Conservation (phyloP, 2,888 invertebrate genomes). For the Eupelmus urozonus region DNA sequence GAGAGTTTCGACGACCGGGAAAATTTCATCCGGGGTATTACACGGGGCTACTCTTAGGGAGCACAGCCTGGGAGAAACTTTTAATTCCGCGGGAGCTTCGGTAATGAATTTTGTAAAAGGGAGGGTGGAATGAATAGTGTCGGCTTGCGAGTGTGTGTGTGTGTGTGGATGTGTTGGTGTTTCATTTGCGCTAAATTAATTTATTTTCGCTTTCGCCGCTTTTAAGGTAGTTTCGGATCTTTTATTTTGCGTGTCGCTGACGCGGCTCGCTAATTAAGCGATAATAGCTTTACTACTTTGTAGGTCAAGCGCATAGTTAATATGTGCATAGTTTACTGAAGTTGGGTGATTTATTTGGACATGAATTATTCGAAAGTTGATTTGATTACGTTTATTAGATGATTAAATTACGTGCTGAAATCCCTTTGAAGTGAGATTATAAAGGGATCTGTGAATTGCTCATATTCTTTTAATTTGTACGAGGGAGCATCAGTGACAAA, state of each 20-base stretch:
- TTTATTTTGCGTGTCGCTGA: no score
- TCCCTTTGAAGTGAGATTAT: no score
- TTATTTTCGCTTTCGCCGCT: neutral
- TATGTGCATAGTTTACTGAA: slow-evolving; percentile 5
- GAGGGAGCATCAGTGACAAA: no score
- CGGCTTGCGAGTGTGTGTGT: neutral
- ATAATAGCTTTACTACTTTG: slow-evolving; percentile 34
- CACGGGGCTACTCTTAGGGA: slow-evolving; percentile 28
- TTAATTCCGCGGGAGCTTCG: slow-evolving; percentile 40
- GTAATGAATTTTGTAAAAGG: slow-evolving; percentile 40
- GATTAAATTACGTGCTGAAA: no score
- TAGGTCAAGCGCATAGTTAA: slow-evolving; percentile 9
- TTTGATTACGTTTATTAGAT: no score
- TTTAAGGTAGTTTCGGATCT: slow-evolving; percentile 15
- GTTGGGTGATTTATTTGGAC: neutral
- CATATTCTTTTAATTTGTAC: no score
- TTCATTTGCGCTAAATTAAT: neutral
- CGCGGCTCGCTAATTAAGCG: no score
- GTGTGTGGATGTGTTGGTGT: no score
- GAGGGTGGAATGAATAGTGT: no score
- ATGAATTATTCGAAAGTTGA: no score
- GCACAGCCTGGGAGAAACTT: slow-evolving; percentile 35
- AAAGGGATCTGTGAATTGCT: no score
- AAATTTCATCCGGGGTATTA: slow-evolving; percentile 52
- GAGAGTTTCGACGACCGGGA: slow-evolving; percentile 23